Conservation (phyloP, 2,113 vertebrate genomes). For the Tapirus terrestris region DNA sequence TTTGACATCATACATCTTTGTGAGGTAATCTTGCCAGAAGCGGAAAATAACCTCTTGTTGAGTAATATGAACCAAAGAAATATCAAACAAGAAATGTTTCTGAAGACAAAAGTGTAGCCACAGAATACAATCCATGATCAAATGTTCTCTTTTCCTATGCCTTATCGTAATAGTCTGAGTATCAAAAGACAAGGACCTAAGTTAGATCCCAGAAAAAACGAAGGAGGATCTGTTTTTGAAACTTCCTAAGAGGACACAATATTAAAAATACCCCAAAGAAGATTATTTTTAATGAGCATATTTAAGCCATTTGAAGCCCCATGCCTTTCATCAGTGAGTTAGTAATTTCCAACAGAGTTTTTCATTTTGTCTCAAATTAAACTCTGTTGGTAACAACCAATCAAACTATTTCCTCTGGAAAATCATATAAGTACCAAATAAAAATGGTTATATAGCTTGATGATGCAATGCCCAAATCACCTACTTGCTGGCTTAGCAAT, state of each 20-base stretch:
- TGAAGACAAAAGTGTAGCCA: not conserved
- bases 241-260: not conserved
- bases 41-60: not conserved
- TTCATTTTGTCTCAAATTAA: conserved; percentile 74
- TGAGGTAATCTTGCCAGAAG: not conserved
- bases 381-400: conserved; percentile 57
- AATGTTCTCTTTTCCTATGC: not conserved
- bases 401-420: conserved; percentile 66
- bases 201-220: not conserved
- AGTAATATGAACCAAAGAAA: not conserved
- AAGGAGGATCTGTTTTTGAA: conserved; percentile 7
- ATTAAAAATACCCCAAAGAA: not conserved
- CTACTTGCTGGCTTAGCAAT: conserved; percentile 72
- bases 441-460: conserved; percentile 71
- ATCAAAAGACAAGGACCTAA: not conserved
- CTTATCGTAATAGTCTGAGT: not conserved
- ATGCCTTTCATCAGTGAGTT: not conserved
- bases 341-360: conserved; percentile 41
- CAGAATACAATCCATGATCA: not conserved
- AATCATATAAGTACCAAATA: conserved; percentile 66
- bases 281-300: conserved; percentile 10
- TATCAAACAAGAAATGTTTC: not conserved
- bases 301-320: conserved; percentile 5
- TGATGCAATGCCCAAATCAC: conserved; percentile 68
- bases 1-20: not conserved